phyloP scores from a whole-genome alignment of 2,888 invertebrate species.

The Julus scandinavius region DNA sequence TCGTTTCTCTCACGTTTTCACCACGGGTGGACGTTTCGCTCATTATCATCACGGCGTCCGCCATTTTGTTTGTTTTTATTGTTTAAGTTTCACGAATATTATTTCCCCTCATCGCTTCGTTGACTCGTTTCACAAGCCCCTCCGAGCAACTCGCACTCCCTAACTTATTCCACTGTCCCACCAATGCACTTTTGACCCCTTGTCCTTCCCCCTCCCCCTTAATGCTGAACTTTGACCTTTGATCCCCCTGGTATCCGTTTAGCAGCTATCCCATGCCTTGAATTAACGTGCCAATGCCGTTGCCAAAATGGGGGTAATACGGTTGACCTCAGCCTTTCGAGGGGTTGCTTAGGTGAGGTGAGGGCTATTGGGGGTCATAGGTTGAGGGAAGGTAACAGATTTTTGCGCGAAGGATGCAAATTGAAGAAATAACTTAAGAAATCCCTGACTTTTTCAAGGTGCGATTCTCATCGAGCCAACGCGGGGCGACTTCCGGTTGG shows the following conservation, averaged over 20 bases:
- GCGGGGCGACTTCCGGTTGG: slow-evolving; percentile 40
- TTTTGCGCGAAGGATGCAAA: background rate
- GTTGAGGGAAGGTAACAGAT: background rate
- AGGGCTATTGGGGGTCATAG: background rate
- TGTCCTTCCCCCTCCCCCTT: background rate
- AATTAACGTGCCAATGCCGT: background rate
- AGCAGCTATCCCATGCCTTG: background rate
- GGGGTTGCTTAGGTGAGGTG: background rate
- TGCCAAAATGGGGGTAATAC: background rate
- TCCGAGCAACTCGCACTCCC: slow-evolving; percentile 1
- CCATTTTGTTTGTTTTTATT: background rate
- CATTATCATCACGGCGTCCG: slow-evolving; percentile 21
- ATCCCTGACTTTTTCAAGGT: slow-evolving; percentile 45
- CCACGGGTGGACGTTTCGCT: slow-evolving; percentile 36
- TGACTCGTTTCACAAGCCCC: slow-evolving; percentile 28
- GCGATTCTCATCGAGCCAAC: slow-evolving; percentile 43
- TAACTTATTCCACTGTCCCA: background rate
- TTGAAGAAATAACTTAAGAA: slow-evolving; percentile 31
- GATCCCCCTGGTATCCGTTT: background rate
- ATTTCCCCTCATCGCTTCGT: background rate
- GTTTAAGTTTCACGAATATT: background rate
- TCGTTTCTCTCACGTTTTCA: slow-evolving; percentile 39
- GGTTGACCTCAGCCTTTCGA: background rate
- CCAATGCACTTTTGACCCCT: background rate
- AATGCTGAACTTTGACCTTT: background rate